phyloP scores from a whole-genome alignment of 1,140 invertebrate genomes.

The Platorchestia sp. region DNA sequence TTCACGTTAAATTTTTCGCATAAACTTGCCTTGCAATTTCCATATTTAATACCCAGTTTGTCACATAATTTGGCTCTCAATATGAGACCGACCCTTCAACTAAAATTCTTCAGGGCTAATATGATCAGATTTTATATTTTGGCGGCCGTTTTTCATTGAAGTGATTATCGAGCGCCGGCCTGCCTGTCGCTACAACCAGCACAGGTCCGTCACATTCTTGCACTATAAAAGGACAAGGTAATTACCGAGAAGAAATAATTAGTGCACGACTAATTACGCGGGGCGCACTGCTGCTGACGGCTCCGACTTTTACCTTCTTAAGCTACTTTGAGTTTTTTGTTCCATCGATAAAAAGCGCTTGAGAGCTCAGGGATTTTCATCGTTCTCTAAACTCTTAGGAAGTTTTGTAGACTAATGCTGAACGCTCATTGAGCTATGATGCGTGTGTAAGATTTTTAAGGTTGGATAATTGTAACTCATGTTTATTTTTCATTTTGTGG shows the following conservation, averaged over 20 bases:
- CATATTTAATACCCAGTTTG: neutral
- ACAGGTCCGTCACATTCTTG: neutral
- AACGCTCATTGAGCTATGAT: neutral
- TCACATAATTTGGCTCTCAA: neutral
- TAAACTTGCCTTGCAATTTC: neutral
- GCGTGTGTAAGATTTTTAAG: neutral
- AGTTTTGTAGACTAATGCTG: neutral
- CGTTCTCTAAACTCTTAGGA: neutral
- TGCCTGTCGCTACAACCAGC: neutral
- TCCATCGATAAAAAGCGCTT: neutral
- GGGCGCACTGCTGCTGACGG: neutral
- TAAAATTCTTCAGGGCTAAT: neutral
- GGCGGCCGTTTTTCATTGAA: neutral
- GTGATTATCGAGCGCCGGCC: neutral
- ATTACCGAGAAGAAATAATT: conserved; percentile 10
- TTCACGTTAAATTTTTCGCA: neutral
- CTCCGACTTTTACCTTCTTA: neutral
- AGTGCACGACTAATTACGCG: neutral
- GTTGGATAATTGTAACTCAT: neutral
- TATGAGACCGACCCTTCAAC: neutral
- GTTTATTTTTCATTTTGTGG: neutral
- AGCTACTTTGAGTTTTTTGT: neutral
- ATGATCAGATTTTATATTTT: neutral
- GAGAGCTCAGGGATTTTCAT: neutral
- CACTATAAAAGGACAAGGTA: conserved; percentile 26